phyloP scores from a whole-genome alignment of 2,113 vertebrate genomes.

The Barbus barbus region DNA sequence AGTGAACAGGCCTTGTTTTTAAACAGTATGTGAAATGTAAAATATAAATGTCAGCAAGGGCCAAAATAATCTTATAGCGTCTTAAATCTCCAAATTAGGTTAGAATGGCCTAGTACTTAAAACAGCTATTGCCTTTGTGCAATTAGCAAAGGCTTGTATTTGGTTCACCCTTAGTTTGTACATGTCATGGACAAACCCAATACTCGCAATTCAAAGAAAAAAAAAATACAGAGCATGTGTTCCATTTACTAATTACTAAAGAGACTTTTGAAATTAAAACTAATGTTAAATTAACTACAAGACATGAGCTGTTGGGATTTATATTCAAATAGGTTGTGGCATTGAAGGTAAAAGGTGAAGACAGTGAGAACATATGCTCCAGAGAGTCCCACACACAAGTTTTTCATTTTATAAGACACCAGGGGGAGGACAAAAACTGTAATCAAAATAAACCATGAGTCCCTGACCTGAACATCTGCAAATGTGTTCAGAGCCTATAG shows the following conservation, averaged over 20 bases:
- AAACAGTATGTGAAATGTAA: neutral
- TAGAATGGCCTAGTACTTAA: neutral
- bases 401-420: neutral
- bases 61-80: neutral
- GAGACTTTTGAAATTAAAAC: neutral
- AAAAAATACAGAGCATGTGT: neutral
- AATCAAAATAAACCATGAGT: neutral
- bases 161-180: neutral
- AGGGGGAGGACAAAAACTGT: neutral
- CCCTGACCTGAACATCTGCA: conserved; percentile 22
- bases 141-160: neutral
- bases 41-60: neutral
- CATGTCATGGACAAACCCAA: neutral
- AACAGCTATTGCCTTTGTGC: neutral
- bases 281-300: neutral
- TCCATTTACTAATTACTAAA: neutral
- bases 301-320: neutral
- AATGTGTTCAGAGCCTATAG: neutral
- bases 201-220: neutral
- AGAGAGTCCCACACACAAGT: neutral
- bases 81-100: neutral
- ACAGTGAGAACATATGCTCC: neutral
- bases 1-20: neutral
- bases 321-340: neutral
- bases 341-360: neutral